These are phyloP conservation scores for Lamproptera curius DNA, from an alignment of 2,888 invertebrate species.

Conservation along the genomic window DNA sequence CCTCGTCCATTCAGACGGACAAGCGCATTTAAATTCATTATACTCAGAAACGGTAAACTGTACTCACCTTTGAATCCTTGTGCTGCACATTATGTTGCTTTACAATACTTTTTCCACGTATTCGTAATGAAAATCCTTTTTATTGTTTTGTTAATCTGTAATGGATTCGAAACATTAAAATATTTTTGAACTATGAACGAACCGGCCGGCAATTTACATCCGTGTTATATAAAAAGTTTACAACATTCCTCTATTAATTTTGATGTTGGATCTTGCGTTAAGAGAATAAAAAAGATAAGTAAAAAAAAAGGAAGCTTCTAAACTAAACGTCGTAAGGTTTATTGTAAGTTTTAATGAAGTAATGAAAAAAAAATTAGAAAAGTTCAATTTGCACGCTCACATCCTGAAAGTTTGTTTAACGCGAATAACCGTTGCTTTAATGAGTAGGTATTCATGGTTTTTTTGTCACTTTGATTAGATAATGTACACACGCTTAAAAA, in stretches of 20 bases:
- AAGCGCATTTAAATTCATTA: constrained; percentile 16
- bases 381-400: constrained; percentile 16
- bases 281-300: too few relatives aligned
- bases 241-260: too few relatives aligned
- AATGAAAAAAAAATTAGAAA: constrained; percentile 5
- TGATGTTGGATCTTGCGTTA: too few relatives aligned
- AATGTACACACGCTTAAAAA: constrained; percentile 24
- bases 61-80: not conserved
- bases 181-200: too few relatives aligned
- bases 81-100: not conserved
- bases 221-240: too few relatives aligned
- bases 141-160: too few relatives aligned
- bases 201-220: too few relatives aligned
- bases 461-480: constrained; percentile 11
- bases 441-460: constrained; percentile 14
- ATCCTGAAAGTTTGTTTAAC: constrained; percentile 19
- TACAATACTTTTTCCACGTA: constrained; percentile 3
- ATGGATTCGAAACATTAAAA: too few relatives aligned
- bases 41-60: constrained; percentile 9
- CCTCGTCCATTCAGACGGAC: constrained; percentile 8
- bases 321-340: not conserved
- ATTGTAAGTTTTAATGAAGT: constrained; percentile 2
- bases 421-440: constrained; percentile 13
- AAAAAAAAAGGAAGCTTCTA: too few relatives aligned
- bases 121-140: too few relatives aligned